phyloP scores from a whole-genome alignment of 2,113 vertebrate species.

The Carollia perspicillata region DNA sequence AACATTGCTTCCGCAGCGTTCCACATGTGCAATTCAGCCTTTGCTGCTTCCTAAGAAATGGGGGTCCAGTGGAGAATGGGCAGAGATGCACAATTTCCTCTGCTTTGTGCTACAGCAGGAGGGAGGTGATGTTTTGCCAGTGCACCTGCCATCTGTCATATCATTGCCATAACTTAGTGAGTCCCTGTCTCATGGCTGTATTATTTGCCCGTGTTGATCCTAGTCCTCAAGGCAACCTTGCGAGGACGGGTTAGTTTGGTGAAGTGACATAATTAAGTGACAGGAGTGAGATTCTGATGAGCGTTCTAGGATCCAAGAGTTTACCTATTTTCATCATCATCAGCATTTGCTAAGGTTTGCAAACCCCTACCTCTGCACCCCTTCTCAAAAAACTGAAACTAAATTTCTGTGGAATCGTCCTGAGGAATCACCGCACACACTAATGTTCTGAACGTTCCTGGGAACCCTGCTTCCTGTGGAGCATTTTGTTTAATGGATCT shows the following conservation, averaged over 20 bases:
- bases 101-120: not conserved
- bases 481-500: not conserved
- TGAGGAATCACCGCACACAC: not conserved
- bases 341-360: not conserved
- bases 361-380: not conserved
- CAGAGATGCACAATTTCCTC: not conserved
- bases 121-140: not conserved
- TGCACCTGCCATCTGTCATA: not conserved
- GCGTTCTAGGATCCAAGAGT: not conserved
- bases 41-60: constrained; percentile 44
- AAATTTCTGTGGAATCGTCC: not conserved
- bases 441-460: not conserved
- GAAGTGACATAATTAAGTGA: not conserved
- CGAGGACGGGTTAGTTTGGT: not conserved
- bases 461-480: not conserved
- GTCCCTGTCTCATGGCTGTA: rapidly evolving
- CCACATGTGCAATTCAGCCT: not conserved
- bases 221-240: not conserved
- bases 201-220: not conserved
- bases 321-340: not conserved
- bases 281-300: not conserved
- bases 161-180: not conserved
- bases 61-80: not conserved
- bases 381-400: not conserved
- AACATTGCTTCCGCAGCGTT: constrained; percentile 13